These are phyloP conservation scores for Odontocerum albicorne DNA, from an alignment of 2,888 invertebrate genomes.

Conservation along the genomic window DNA sequence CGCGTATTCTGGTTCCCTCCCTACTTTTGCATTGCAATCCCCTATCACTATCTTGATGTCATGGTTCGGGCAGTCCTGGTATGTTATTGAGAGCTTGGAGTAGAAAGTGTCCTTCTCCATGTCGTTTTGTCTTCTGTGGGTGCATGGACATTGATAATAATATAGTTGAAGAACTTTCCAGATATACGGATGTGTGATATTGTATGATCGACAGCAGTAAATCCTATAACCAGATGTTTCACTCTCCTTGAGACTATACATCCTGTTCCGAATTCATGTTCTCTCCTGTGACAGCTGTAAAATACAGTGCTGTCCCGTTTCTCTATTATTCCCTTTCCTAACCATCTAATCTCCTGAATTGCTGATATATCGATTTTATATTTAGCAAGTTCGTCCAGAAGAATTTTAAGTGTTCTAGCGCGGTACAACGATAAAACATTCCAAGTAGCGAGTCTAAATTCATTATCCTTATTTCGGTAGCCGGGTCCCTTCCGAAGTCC, in stretches of 20 bases:
- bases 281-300: too few species aligned
- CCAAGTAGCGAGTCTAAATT: too few species aligned
- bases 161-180: background rate
- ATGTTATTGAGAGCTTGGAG: background rate
- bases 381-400: too few species aligned
- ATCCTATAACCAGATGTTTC: background rate
- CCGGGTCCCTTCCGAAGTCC: too few species aligned
- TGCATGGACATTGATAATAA: background rate
- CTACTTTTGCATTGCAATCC: slow-evolving; percentile 8
- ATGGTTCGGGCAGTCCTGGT: background rate
- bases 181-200: background rate
- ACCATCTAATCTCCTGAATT: too few species aligned
- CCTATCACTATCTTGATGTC: slow-evolving; percentile 1
- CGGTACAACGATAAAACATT: too few species aligned
- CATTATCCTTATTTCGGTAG: too few species aligned
- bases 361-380: too few species aligned
- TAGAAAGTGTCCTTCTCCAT: slow-evolving; percentile 1
- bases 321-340: too few species aligned
- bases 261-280: background rate
- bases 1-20: background rate
- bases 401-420: too few species aligned
- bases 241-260: background rate
- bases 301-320: too few species aligned
- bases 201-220: background rate
- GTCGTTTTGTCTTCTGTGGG: slow-evolving; percentile 2